phyloP scores from a whole-genome alignment of 2,888 invertebrate genomes.

The Mycogona germanica region DNA sequence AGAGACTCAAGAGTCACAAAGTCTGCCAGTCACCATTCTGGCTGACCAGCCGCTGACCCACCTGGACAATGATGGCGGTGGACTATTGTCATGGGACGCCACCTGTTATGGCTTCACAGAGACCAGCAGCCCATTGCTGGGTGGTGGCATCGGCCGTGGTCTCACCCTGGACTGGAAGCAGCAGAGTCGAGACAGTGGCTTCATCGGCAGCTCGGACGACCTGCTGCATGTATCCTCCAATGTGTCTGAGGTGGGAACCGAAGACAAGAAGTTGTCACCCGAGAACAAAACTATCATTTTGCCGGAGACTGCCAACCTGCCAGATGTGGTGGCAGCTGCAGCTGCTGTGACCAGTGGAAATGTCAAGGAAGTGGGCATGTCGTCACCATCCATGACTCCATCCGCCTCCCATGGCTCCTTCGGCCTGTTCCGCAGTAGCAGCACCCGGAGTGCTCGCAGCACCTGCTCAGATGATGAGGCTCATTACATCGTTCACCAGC shows the following conservation, averaged over 20 bases:
- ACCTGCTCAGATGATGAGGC: constrained; percentile 24
- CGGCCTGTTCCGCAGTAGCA: constrained; percentile 14
- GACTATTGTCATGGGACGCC: constrained; percentile 4
- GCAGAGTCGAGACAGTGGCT: constrained; percentile 76
- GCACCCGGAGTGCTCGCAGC: constrained; percentile 20
- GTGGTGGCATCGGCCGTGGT: constrained; percentile 2
- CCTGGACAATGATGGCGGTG: not conserved
- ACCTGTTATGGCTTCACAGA: not conserved
- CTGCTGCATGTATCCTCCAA: too few species aligned
- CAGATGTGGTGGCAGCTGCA: too few species aligned
- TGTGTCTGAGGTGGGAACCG: not conserved
- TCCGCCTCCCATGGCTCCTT: not conserved
- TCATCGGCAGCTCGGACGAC: constrained; percentile 79
- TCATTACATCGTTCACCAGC: constrained; percentile 24
- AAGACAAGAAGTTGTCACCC: not conserved
- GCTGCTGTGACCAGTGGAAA: not conserved
- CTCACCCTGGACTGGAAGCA: constrained; percentile 46
- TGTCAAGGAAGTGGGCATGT: too few species aligned
- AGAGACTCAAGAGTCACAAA: not conserved
- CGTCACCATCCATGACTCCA: not conserved
- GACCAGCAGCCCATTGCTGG: not conserved
- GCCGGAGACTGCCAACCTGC: not conserved
- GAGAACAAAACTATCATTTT: not conserved
- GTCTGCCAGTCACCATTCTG: not conserved
- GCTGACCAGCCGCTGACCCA: not conserved